Evolutionary conservation across 2,797 vertebrate species (phyloP).

Genomic region (Hyperoplus immaculatus): DNA sequence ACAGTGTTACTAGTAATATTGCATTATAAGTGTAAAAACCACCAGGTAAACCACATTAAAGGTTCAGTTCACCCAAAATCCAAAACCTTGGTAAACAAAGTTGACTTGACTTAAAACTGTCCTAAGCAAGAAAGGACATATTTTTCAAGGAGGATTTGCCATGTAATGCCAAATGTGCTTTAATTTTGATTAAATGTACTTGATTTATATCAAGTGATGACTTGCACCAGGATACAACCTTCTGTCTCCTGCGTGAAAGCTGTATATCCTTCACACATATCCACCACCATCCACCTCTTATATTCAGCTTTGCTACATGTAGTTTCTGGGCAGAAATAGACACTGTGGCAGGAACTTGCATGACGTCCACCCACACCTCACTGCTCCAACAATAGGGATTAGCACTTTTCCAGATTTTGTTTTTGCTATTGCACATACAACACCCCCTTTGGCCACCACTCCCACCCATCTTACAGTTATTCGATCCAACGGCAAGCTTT

Average conservation of each 20-base stretch:
- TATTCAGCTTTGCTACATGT: background rate
- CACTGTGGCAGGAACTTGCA: background rate
- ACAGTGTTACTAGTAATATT: background rate
- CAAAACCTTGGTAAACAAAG: too few relatives aligned
- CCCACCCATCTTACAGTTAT: slow-evolving; percentile 2
- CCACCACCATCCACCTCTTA: background rate
- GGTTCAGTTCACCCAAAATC: background rate
- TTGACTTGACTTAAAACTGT: too few relatives aligned
- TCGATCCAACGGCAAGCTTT: slow-evolving; percentile 31
- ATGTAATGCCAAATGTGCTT: too few relatives aligned
- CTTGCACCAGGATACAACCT: background rate
- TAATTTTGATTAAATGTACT: too few relatives aligned
- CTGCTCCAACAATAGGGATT: background rate
- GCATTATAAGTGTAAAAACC: background rate
- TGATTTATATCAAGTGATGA: background rate
- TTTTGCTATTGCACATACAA: slow-evolving; percentile 1
- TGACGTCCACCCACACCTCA: slow-evolving; percentile 1
- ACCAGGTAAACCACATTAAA: background rate
- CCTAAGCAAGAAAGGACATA: too few relatives aligned
- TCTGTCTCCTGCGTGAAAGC: background rate
- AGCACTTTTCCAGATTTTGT: background rate
- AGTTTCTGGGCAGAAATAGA: background rate
- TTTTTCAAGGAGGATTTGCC: too few relatives aligned
- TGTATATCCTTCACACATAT: background rate
- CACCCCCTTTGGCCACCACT: slow-evolving; percentile 1